These are phyloP conservation scores for Tetrao urogallus DNA, from an alignment of 2,113 vertebrate species.

Conservation along the genomic window DNA sequence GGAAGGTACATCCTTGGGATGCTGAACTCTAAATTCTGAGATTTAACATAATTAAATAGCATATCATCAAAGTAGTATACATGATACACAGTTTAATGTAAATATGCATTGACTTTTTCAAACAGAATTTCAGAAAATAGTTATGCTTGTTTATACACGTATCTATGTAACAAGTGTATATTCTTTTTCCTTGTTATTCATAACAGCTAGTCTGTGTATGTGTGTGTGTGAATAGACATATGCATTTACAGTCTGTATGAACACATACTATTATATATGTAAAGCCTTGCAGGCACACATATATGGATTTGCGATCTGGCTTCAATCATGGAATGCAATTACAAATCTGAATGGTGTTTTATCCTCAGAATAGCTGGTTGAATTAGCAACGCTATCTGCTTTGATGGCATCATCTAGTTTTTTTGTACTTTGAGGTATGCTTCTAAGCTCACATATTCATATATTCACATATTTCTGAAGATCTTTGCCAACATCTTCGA, in stretches of 20 bases:
- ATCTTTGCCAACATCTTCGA: not conserved
- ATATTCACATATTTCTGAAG: not conserved
- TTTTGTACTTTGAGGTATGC: rapidly evolving
- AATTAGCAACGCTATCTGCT: not conserved
- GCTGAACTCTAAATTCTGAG: not conserved
- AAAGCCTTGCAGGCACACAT: rapidly evolving
- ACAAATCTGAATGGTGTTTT: not conserved
- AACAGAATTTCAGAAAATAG: not conserved
- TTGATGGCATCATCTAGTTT: not conserved
- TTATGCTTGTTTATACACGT: rapidly evolving
- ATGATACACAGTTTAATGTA: not conserved
- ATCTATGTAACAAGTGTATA: not conserved
- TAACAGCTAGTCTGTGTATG: not conserved
- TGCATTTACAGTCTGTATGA: not conserved
- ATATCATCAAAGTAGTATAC: not conserved
- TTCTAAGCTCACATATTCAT: not conserved
- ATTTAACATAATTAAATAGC: not conserved
- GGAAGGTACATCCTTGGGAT: not conserved
- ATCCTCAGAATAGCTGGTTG: no score
- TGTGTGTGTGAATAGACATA: not conserved
- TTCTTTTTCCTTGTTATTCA: not conserved
- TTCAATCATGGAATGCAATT: not conserved
- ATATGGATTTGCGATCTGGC: not conserved
- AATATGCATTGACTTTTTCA: not conserved
- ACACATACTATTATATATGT: not conserved